Evolutionary conservation across 2,888 invertebrate genomes (phyloP).

Genomic region (Hypsopygia costalis): DNA sequence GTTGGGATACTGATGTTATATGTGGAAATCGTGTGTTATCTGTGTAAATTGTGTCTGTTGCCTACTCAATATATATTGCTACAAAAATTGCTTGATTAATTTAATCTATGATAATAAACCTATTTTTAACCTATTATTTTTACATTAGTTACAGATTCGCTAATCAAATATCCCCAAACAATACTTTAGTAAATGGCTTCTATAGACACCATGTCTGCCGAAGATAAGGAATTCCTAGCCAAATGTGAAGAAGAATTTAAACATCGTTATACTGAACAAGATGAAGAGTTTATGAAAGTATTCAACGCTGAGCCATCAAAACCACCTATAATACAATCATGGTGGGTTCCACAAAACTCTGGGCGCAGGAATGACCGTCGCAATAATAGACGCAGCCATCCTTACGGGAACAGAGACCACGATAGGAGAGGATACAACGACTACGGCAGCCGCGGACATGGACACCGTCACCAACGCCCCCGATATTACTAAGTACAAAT

Average conservation of each 20-base stretch:
- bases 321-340: slow-evolving; percentile 82
- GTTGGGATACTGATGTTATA: too few relatives aligned
- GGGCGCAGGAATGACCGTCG: slow-evolving; percentile 50
- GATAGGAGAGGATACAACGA: slow-evolving; percentile 20
- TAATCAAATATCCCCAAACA: slow-evolving; percentile 29
- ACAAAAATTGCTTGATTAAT: too few relatives aligned
- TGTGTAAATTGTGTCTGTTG: not conserved
- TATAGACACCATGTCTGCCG: slow-evolving; percentile 60
- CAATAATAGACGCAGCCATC: slow-evolving; percentile 34
- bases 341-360: slow-evolving; percentile 56
- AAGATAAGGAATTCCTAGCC: slow-evolving; percentile 80
- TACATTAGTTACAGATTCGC: slow-evolving; percentile 46
- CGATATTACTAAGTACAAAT: slow-evolving; percentile 25
- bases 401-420: slow-evolving; percentile 33
- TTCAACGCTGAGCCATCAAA: slow-evolving; percentile 53
- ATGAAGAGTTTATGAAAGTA: slow-evolving; percentile 80
- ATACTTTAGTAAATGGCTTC: slow-evolving; percentile 35
- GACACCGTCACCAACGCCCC: slow-evolving; percentile 26
- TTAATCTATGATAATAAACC: too few relatives aligned
- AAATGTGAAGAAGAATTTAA: slow-evolving; percentile 83
- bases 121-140: slow-evolving; percentile 12
- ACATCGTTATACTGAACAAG: slow-evolving; percentile 82
- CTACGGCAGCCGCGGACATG: slow-evolving; percentile 24
- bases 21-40: too few relatives aligned
- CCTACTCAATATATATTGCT: too few relatives aligned